Evolutionary conservation across 2,888 invertebrate species (phyloP).

Genomic region (Coelopa pilipes): DNA sequence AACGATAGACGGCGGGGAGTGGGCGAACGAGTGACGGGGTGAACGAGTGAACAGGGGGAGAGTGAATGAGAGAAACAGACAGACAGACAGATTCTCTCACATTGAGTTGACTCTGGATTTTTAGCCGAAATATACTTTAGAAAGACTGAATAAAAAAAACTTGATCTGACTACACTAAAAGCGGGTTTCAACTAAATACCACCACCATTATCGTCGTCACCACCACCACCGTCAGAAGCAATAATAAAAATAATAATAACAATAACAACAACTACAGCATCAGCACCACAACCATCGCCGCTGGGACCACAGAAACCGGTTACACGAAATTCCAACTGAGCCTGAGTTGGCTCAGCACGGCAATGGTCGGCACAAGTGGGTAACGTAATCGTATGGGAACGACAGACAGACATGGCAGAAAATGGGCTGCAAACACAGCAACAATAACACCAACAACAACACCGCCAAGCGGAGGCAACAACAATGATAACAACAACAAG

Average conservation of each 20-base stretch:
- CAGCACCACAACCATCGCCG: too few relatives aligned
- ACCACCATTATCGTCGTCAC: too few relatives aligned
- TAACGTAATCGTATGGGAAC: neutral
- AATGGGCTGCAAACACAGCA: neutral
- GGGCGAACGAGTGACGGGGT: neutral
- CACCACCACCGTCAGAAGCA: too few relatives aligned
- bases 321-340: slow-evolving; percentile 28
- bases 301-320: slow-evolving; percentile 28
- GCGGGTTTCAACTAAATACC: slow-evolving; percentile 15
- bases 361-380: slow-evolving; percentile 16
- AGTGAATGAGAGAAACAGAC: neutral
- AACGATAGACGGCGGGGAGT: neutral
- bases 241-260: too few relatives aligned
- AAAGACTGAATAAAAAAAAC: neutral
- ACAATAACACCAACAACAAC: neutral
- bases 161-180: slow-evolving; percentile 5
- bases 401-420: neutral
- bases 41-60: too few relatives aligned
- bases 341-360: too few relatives aligned
- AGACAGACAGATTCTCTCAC: neutral
- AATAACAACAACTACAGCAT: too few relatives aligned
- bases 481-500: slow-evolving; percentile 4
- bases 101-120: too few relatives aligned
- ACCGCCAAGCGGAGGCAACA: neutral
- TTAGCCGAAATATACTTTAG: neutral